Base-by-base conservation (phyloP, 2,888 invertebrate species). In the Stomorhina lunata region DNA sequence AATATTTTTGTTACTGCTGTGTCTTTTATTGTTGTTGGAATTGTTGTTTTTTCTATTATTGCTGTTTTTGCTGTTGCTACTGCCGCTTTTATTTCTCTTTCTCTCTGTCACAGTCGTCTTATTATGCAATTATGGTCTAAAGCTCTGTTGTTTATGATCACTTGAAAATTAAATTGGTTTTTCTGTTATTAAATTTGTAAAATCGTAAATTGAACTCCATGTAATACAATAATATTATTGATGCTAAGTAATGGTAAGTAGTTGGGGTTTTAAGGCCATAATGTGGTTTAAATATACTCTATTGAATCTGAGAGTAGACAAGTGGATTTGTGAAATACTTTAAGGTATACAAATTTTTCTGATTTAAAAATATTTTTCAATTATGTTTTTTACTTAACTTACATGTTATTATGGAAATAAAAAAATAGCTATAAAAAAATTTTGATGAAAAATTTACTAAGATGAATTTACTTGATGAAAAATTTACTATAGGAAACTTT, bases 101-200 rank as follows among this genome's bases (percentile, higher is more conserved):
- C 15, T 29, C 50, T 37, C 22, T 55, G 45, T 57, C 53, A 15
- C 2, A 65, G 15, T 34, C n/a, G n/a, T n/a, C 17, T 22, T 61
- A 61, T 65, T 63, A 43, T 68, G 68, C 73, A 73, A 73, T 81
- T 73, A 63, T 29, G 63, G 63, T 73, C 32, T 34, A 20, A 66
- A 45, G 45, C 40, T 40, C 45, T 45, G n/a, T 63, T 53, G 40
- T 45, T 71, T 71, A 65, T 55, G 27, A 29, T 55, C 17, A 61
- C 17, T 17, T 48, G 9, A 61, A 61, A 29, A 25, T 48, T 20
- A 59, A 53, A 53, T 59, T 20, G 17, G 25, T 15, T 20, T 59
- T 76, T 29, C 1, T 53, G 15, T 43, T 53, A 12, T 22, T 43
- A 43, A 55, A 43, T 0, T 53, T 53, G 4, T 20, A 6, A 27